Percentiles rank a stretch among this genome's conserved stretches.
Evolutionary conservation across 2,888 invertebrate species (phyloP).

Genomic region (Polyommatus iphigenia): DNA sequence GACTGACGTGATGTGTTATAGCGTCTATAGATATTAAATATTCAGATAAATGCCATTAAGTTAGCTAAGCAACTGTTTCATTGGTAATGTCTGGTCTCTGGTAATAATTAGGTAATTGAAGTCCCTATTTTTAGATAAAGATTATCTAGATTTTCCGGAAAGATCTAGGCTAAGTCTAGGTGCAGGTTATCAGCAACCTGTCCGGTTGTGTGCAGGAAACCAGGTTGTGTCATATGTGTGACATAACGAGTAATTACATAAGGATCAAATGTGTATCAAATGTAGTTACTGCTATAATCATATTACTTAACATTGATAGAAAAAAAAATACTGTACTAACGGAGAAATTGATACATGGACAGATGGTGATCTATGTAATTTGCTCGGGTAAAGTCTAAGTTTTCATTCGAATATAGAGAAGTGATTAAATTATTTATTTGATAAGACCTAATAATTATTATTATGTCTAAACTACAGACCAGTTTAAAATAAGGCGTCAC

Average conservation of each 20-base stretch:
- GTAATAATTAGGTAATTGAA: neutral
- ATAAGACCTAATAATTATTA: too few relatives aligned
- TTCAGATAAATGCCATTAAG: too few relatives aligned
- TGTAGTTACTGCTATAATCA: neutral
- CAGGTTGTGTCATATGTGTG: neutral
- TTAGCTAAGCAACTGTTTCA: neutral
- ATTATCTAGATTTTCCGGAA: slow-evolving; percentile 7
- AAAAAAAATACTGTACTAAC: neutral
- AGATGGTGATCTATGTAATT: too few relatives aligned
- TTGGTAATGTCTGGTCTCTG: too few relatives aligned
- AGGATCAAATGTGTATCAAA: neutral
- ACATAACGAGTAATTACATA: slow-evolving; percentile 6
- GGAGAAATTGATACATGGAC: too few relatives aligned
- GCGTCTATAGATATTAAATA: too few relatives aligned
- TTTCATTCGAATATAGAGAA: too few relatives aligned
- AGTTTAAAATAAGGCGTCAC: too few relatives aligned
- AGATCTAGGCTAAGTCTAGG: neutral
- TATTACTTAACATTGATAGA: neutral
- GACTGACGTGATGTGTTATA: neutral
- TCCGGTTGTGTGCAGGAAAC: neutral
- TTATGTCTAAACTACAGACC: too few relatives aligned
- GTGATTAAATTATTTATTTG: too few relatives aligned
- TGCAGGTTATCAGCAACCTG: slow-evolving; percentile 11
- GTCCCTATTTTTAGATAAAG: neutral
- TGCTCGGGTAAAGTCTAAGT: too few relatives aligned